Evolutionary conservation across 2,888 invertebrate species (phyloP), one percentile per base, ranked within the genome.

Genomic region (Diloba caeruleocephala): DNA sequence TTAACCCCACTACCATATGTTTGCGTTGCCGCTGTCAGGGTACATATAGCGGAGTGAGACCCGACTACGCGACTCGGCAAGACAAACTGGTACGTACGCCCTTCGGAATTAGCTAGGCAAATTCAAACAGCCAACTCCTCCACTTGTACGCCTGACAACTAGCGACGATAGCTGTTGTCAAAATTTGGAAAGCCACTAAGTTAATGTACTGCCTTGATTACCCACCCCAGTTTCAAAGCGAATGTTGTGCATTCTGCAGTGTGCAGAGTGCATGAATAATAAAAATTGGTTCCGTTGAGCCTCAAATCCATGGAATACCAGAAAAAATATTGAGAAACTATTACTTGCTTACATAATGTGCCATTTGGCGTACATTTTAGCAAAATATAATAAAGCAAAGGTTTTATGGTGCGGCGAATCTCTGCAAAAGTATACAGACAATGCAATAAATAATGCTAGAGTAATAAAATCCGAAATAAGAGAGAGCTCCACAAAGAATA

Each of bases 381-480:
- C 33, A 55, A 55, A 61, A 63, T 54, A 62, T 71, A 69, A 77
- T 69, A 73, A 76, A 77, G 65, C 53, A 64, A 71, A 63, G 67
- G 64, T 78, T 82, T 83, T 79, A 80, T 62, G 54, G 53, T 48
- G 41, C 53, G 36, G 62, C 56, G 56, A 71, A 71, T 70, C 58
- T 72, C 79, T 74, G 64, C 72, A 68, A 74, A 73, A 61, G 53
- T 74, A 76, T 73, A 77, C 67, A 79, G 78, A 75, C 74, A 73
- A 71, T 68, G 77, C 83, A 57, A 88, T 91, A 89, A 90, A 90
- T 90, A 87, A 88, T 88, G 76, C 78, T 72, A 71, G 74, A 70
- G 87, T 84, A 90, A 90, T 90, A 92, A 90, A 90, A 87, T 82
- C 87, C 81, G 80, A 87, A 89, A 89, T 88, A 87, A 82, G 81